Evolutionary conservation across 2,797 vertebrate genomes (phyloP).

Genomic region (Antrozous pallidus): DNA sequence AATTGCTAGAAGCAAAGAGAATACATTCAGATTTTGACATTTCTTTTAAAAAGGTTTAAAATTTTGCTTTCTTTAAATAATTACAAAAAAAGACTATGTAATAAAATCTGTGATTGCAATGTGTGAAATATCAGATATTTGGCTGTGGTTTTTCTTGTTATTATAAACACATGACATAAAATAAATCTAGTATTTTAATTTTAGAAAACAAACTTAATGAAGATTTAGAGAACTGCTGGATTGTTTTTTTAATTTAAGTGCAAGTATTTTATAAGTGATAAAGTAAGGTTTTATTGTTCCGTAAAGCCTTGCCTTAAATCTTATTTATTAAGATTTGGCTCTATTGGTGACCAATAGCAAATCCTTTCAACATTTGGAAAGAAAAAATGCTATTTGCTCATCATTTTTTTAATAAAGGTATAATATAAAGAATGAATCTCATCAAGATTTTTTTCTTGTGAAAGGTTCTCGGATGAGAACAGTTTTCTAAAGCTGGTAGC

Average conservation of each 20-base stretch:
- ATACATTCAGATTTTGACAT: slow-evolving; percentile 6
- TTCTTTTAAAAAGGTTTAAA: neutral
- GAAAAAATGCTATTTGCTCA: slow-evolving; percentile 5
- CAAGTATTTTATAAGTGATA: neutral
- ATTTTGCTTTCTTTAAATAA: slow-evolving; percentile 26
- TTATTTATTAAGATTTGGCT: slow-evolving; percentile 4
- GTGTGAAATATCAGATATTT: neutral
- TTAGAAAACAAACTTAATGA: slow-evolving; percentile 28
- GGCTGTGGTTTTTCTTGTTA: neutral
- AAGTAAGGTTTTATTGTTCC: neutral
- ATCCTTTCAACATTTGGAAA: slow-evolving; percentile 8
- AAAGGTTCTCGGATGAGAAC: neutral
- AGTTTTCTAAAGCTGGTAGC: neutral
- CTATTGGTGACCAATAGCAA: slow-evolving; percentile 12
- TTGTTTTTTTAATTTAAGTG: slow-evolving; percentile 15
- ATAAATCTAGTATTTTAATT: neutral
- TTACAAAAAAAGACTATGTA: neutral
- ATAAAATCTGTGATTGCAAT: neutral
- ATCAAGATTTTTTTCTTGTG: neutral
- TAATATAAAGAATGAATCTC: slow-evolving; percentile 10
- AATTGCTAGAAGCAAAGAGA: neutral
- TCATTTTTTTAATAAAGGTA: slow-evolving; percentile 39
- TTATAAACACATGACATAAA: neutral
- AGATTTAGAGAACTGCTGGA: neutral
- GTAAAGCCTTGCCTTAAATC: neutral